These are phyloP conservation scores for Lepidurus packardi DNA, from an alignment of 1,140 invertebrate genomes.

Conservation along the genomic window DNA sequence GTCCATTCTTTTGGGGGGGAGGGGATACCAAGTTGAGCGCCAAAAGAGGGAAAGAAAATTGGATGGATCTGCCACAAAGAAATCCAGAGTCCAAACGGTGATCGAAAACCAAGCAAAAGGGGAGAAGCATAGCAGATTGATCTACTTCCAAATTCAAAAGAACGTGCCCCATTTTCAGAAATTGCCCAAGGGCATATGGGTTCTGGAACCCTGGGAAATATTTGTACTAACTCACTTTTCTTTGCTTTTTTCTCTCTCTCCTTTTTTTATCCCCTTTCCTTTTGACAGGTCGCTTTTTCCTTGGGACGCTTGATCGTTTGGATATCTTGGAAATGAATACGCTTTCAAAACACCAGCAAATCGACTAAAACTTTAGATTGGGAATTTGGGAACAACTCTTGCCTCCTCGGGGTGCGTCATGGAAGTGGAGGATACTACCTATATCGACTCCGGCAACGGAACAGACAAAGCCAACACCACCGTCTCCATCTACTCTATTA, in stretches of 20 bases:
- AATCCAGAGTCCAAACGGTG: not conserved
- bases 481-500: slow-evolving; percentile 59
- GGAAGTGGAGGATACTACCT: not conserved
- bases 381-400: not conserved
- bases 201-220: not conserved
- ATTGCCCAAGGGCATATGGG: slow-evolving; percentile 2
- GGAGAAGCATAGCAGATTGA: slow-evolving; percentile 3
- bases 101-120: slow-evolving; percentile 10
- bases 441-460: slow-evolving; percentile 37
- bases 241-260: not conserved
- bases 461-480: slow-evolving; percentile 41
- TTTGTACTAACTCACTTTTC: not conserved
- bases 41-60: not conserved
- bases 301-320: not conserved
- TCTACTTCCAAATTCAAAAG: slow-evolving; percentile 19
- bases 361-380: not conserved
- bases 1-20: not conserved
- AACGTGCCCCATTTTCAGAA: slow-evolving; percentile 9
- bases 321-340: not conserved
- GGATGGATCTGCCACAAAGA: not conserved
- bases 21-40: not conserved
- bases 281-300: not conserved
- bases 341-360: not conserved
- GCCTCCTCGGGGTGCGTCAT: not conserved
- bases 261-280: not conserved